These are phyloP conservation scores for Endomychus coccineus DNA, from an alignment of 2,888 invertebrate genomes.

Conservation along the genomic window DNA sequence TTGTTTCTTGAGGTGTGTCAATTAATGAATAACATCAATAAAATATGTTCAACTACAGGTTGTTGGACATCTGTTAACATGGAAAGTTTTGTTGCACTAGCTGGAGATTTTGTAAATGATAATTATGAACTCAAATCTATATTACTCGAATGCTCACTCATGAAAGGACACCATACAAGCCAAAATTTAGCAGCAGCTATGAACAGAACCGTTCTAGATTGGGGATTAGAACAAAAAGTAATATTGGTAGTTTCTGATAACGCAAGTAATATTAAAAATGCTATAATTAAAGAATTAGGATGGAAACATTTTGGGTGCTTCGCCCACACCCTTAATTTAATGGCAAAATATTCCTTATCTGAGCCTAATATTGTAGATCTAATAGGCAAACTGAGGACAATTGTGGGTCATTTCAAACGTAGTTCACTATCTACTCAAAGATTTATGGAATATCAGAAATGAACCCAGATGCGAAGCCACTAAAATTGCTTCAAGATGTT, in stretches of 20 bases:
- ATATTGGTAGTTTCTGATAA: constrained; percentile 22
- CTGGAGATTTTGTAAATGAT: constrained; percentile 11
- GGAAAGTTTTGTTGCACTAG: constrained; percentile 7
- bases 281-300: constrained; percentile 7
- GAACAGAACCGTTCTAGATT: constrained; percentile 14
- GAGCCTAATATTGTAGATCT: neutral
- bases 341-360: neutral
- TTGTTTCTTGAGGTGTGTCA: too few species aligned
- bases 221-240: constrained; percentile 21
- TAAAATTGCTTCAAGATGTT: constrained; percentile 3
- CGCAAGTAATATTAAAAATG: constrained; percentile 20
- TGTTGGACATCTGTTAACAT: constrained; percentile 9
- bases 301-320: constrained; percentile 10
- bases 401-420: constrained; percentile 1
- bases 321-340: constrained; percentile 7
- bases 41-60: constrained; percentile 8
- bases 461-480: neutral
- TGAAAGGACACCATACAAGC: constrained; percentile 19
- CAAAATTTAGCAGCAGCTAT: constrained; percentile 21
- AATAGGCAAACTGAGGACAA: neutral
- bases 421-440: constrained; percentile 2
- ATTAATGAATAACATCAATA: too few species aligned
- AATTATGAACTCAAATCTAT: constrained; percentile 24
- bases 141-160: constrained; percentile 19
- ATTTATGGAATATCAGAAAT: constrained; percentile 11